Percentiles rank a stretch among this genome's conserved stretches.
Evolutionary conservation across 2,113 vertebrate species (phyloP).

Genomic region (Lycaon pictus): DNA sequence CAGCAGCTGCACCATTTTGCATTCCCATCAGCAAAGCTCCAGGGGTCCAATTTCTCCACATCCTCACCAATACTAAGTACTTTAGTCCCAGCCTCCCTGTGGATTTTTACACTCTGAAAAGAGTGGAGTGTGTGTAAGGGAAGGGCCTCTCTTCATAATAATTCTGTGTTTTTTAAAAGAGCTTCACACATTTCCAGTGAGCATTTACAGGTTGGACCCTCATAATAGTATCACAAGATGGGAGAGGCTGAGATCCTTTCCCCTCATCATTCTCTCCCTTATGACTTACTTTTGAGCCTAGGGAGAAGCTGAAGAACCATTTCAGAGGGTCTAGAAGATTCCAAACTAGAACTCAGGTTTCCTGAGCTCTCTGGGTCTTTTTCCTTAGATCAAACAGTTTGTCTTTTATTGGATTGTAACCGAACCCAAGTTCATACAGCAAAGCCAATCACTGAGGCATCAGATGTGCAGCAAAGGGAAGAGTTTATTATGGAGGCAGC

Average conservation of each 20-base stretch:
- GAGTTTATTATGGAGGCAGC: not conserved
- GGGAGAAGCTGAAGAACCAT: not conserved
- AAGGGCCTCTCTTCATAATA: not conserved
- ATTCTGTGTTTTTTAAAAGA: not conserved
- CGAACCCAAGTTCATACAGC: not conserved
- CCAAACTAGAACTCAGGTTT: not conserved
- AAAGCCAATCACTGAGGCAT: not conserved
- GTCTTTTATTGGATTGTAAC: not conserved
- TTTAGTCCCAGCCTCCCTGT: not conserved
- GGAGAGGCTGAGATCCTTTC: not conserved
- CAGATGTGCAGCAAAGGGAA: not conserved
- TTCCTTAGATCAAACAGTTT: not conserved
- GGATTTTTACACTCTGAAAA: not conserved
- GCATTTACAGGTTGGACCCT: not conserved
- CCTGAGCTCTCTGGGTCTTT: not conserved
- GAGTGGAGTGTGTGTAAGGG: not conserved
- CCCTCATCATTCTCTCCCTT: not conserved
- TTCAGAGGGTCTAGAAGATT: not conserved
- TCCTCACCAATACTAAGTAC: not conserved
- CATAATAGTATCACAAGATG: rapidly evolving
- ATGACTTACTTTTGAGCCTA: not conserved
- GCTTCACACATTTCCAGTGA: not conserved
- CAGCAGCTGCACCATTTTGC: not conserved
- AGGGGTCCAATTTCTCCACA: not conserved
- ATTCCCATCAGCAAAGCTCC: not conserved